Evolutionary conservation across 2,797 vertebrate species (phyloP).

Genomic region (Bucorvus abyssinicus): DNA sequence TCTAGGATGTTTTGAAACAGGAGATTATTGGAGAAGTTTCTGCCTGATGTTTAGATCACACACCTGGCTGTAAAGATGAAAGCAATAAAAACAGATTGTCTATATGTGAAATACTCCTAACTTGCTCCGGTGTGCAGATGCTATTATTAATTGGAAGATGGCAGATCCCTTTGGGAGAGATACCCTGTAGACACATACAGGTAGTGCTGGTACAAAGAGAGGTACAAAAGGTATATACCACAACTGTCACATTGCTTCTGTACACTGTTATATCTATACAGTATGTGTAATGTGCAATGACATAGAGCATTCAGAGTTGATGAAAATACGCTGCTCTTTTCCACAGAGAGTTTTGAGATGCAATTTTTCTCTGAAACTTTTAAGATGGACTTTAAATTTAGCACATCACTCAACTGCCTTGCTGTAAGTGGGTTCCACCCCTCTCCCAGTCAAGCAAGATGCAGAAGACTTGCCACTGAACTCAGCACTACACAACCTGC

Average conservation of each 20-base stretch:
- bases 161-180: background rate
- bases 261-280: background rate
- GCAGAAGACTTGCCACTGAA: background rate
- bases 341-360: background rate
- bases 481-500: background rate
- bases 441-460: background rate
- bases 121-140: constrained; percentile 10
- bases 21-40: background rate
- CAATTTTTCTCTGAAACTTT: background rate
- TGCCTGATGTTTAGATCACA: constrained; percentile 43
- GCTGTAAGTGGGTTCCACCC: background rate
- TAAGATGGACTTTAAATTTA: background rate
- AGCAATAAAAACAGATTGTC: constrained; percentile 62
- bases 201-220: background rate
- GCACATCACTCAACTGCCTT: background rate
- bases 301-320: background rate
- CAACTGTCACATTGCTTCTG: background rate
- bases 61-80: constrained; percentile 59
- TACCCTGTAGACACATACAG: background rate
- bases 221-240: background rate
- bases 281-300: background rate
- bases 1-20: constrained; percentile 23
- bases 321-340: background rate
- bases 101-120: constrained; percentile 22
- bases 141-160: background rate